A percentile compares a stretch with the other conserved stretches of the same genome.
phyloP scores from a whole-genome alignment of 2,888 invertebrate genomes.

The Aphodius sticticus region DNA sequence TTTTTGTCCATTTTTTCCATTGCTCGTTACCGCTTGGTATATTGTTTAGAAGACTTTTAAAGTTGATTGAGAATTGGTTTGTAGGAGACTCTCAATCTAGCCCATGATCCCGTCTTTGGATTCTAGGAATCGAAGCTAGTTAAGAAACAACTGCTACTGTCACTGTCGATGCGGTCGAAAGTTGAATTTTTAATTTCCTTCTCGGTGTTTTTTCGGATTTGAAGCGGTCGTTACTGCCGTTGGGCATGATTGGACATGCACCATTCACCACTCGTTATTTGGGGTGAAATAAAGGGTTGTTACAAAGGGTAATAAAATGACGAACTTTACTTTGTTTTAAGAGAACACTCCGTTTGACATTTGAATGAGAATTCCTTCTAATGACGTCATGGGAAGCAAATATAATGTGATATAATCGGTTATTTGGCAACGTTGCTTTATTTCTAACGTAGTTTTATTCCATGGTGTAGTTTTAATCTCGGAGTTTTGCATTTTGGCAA shows the following conservation, averaged over 20 bases:
- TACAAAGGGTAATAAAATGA: background rate
- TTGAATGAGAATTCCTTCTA: too few relatives aligned
- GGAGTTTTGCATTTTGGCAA: too few relatives aligned
- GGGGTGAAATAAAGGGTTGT: background rate
- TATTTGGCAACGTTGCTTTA: too few relatives aligned
- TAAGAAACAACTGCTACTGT: background rate
- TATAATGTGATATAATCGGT: too few relatives aligned
- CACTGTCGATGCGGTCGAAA: background rate
- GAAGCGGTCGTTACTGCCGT: background rate
- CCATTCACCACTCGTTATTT: background rate
- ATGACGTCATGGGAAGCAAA: too few relatives aligned
- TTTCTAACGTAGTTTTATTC: too few relatives aligned
- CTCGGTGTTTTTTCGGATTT: background rate
- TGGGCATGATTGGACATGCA: background rate
- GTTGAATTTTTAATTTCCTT: background rate
- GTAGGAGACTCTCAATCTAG: background rate
- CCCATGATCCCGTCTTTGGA: background rate
- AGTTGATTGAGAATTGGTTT: background rate
- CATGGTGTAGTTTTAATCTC: too few relatives aligned
- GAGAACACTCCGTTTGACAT: background rate
- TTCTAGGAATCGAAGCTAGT: background rate
- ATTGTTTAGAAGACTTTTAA: background rate
- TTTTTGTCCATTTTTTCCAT: background rate
- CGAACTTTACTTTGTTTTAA: background rate
- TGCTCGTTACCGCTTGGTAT: background rate